Evolutionary conservation across 2,888 invertebrate species (phyloP), one percentile per base, ranked within the genome.

Genomic region (Listrodromus nycthemerus): DNA sequence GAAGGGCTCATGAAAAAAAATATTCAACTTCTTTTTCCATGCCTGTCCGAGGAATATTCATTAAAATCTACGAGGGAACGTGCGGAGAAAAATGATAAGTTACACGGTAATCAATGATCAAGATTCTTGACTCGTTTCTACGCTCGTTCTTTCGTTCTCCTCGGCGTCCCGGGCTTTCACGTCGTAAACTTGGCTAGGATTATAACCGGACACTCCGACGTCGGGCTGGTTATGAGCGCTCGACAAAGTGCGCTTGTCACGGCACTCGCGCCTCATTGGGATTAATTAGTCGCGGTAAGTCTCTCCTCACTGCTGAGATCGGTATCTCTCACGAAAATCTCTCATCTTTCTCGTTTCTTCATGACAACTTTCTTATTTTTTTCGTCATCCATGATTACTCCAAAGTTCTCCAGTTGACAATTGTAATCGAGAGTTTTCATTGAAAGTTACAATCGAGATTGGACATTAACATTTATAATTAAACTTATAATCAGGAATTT

Each of bases 241-340:
- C 90, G 91, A 92, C 92, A 91, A 92, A 91, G 90, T 90, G 89
- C 89, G 88, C 85, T 79, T 91, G 92, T 92, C 92, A 92, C 92
- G 92, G 90, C 90, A 91, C 91, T 92, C 90, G 88, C 84, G 88
- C 86, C 90, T 92, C 90, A 89, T 92, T 91, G 90, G 89, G 90
- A 89, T 91, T 92, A 92, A 92, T 93, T 82, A 82, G 74, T 67
- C 90, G 89, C 88, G 86, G 82, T 69, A 27, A 58, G 37, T 66
- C 58, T 58, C 10, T 75, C 75, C 37, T 52, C 50, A 45, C 66
- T 79, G 50, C 50, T 77, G 67, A 74, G 66, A 85, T 21, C 27
- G 48, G 65, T 65, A 33, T 52, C 48, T 13, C 58, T 27, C 65
- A 41, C 66, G 48, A 80, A 71, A 77, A 66, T 85, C 71, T 61